Conservation (phyloP, 2,113 vertebrate species). For the Pleuronectes platessa region DNA sequence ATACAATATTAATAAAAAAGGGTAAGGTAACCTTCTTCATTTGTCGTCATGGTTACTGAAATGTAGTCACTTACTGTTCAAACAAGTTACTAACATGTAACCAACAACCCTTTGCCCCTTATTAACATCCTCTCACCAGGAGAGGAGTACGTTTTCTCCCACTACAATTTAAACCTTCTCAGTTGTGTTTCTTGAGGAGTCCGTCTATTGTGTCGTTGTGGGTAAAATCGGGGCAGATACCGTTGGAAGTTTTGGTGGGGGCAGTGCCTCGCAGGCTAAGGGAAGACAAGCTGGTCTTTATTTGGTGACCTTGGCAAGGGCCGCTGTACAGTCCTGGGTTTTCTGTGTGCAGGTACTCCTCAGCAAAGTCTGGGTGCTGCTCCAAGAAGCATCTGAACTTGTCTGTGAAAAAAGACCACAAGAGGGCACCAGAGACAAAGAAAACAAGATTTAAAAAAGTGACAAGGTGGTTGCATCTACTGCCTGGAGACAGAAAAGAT, state of each 20-base stretch:
- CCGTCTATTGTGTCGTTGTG: conserved; percentile 78
- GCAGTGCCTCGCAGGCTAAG: conserved; percentile 60
- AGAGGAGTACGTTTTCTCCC: conserved; percentile 73
- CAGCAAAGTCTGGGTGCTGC: conserved; percentile 88
- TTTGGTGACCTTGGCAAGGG: conserved; percentile 64
- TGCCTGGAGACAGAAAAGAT: neutral
- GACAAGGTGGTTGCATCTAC: neutral
- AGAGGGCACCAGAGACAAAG: conserved; percentile 67
- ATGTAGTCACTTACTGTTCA: conserved; percentile 52
- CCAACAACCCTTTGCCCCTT: conserved; percentile 46
- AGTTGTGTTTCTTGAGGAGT: conserved; percentile 89
- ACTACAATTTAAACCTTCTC: conserved; percentile 30
- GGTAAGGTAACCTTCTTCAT: conserved; percentile 63
- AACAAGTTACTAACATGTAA: conserved; percentile 46
- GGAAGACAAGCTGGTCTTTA: conserved; percentile 54
- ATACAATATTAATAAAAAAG: conserved; percentile 65
- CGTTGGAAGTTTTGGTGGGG: conserved; percentile 83
- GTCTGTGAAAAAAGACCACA: conserved; percentile 78
- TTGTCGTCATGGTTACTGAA: conserved; percentile 52
- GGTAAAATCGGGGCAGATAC: conserved; percentile 96
- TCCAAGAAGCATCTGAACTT: conserved; percentile 89
- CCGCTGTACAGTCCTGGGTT: conserved; percentile 77
- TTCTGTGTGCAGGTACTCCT: conserved; percentile 87
- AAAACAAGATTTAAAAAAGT: neutral
- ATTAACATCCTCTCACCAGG: conserved; percentile 82